These are phyloP conservation scores for Busseola fusca DNA, from an alignment of 2,888 invertebrate species.

Conservation along the genomic window DNA sequence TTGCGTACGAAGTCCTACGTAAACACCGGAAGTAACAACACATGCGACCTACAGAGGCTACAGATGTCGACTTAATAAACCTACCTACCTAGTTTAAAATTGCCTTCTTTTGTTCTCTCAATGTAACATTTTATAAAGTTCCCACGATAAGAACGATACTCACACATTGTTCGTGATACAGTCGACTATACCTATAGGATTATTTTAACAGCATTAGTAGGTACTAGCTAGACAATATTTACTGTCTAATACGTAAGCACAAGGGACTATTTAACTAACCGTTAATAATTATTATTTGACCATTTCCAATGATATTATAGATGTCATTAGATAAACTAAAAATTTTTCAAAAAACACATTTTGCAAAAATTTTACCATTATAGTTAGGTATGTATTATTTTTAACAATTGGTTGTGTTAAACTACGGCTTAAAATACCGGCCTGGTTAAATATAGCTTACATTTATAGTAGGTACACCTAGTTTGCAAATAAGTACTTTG, in stretches of 20 bases:
- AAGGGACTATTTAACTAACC: not conserved
- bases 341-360: too few relatives aligned
- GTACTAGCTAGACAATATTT: not conserved
- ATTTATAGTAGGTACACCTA: not conserved
- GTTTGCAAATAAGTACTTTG: not conserved
- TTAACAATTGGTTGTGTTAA: too few relatives aligned
- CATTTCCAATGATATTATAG: too few relatives aligned
- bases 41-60: slow-evolving; percentile 36
- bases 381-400: too few relatives aligned
- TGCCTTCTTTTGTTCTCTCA: slow-evolving; percentile 40
- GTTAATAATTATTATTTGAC: too few relatives aligned
- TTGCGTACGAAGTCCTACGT: not conserved
- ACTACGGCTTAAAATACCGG: too few relatives aligned
- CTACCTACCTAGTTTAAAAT: slow-evolving; percentile 29
- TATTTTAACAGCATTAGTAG: not conserved
- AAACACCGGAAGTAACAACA: slow-evolving; percentile 40
- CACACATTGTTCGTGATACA: slow-evolving; percentile 40
- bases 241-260: not conserved
- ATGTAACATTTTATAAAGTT: slow-evolving; percentile 54
- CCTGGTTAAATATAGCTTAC: not conserved
- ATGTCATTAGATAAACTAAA: too few relatives aligned
- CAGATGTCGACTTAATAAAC: slow-evolving; percentile 30
- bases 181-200: slow-evolving; percentile 21
- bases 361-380: too few relatives aligned
- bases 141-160: slow-evolving; percentile 52